Percentiles rank a stretch among this genome's conserved stretches.
These are phyloP conservation scores for Cydia splendana DNA, from an alignment of 1,140 invertebrate genomes.

Conservation along the genomic window DNA sequence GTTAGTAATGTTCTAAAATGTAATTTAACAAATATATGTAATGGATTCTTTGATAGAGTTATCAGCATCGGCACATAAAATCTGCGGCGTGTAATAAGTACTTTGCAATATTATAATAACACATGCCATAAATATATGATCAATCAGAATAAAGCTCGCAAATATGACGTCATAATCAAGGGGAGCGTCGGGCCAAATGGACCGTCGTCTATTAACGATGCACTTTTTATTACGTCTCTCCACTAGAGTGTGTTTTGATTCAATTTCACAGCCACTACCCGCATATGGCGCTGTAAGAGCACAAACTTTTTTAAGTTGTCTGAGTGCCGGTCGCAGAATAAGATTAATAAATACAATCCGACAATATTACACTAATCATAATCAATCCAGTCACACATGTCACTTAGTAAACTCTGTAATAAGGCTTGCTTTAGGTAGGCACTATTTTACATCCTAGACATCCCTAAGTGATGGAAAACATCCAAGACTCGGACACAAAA, in stretches of 20 bases:
- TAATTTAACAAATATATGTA: neutral
- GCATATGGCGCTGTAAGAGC: conserved; percentile 37
- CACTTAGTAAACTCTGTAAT: neutral
- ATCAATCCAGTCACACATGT: neutral
- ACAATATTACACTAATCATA: neutral
- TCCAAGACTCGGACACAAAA: too few relatives aligned
- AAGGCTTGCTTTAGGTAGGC: neutral
- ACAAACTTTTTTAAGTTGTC: conserved; percentile 16
- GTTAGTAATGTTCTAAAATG: neutral
- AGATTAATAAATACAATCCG: neutral
- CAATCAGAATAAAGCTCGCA: conserved; percentile 25
- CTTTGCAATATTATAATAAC: neutral
- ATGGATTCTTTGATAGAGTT: neutral
- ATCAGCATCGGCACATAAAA: neutral
- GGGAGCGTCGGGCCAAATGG: conserved; percentile 23
- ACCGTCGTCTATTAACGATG: conserved; percentile 21
- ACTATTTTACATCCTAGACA: too few relatives aligned
- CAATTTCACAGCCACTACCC: conserved; percentile 39
- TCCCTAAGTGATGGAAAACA: too few relatives aligned
- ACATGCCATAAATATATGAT: conserved; percentile 21
- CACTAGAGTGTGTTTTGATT: conserved; percentile 41
- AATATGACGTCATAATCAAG: conserved; percentile 17
- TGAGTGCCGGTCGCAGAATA: neutral
- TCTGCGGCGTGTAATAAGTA: conserved; percentile 15
- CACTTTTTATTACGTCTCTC: conserved; percentile 23